Evolutionary conservation across 2,797 vertebrate species (phyloP), one percentile per base, ranked within the genome.

Genomic region (Poeciliopsis turneri): DNA sequence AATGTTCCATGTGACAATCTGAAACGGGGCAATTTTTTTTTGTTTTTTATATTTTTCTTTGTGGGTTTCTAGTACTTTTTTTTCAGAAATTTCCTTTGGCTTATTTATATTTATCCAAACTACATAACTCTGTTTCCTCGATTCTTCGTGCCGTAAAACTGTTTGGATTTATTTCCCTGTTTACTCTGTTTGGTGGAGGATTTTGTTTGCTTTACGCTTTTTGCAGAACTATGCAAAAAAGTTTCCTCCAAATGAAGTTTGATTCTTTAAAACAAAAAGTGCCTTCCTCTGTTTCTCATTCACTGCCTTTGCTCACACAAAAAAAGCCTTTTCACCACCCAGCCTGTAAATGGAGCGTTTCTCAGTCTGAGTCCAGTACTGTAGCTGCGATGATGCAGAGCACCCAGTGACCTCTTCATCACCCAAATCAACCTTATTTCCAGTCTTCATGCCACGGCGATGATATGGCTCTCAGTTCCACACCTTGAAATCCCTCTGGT

Each of bases 401-500:
- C 74, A 55, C 49, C 76, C 20, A 47, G 28, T 86, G 71, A 77
- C 87, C 88, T 84, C 74, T 39, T 47, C 0, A 0, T 85, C 78
- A 79, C 64, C 77, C 33, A 4, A n/a, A 77, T 51, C 46, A 33
- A 33, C 33, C 70, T 76, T 41, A 11, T 39, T 55, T 59, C 39
- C 2, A 18, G 39, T 33, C 55, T 23, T 64, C 25, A 46, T 46
- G 33, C 36, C 72, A 36, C 47, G 43, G 55, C 79, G 74, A 61
- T 53, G 28, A 59, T 83, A 73, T 76, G 82, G 78, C 79, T 82
- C 30, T 75, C 46, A 18, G 71, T 57, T 41, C 20, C 76, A 70
- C 68, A 77, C 81, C 80, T 90, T 74, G 77, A 87, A 87, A 78
- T 82, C 81, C 83, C 79, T 85, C 84, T 68, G 84, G 71, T 92